Base-by-base conservation (phyloP, 1,140 invertebrate species). In the Trachelipus rathkii region DNA sequence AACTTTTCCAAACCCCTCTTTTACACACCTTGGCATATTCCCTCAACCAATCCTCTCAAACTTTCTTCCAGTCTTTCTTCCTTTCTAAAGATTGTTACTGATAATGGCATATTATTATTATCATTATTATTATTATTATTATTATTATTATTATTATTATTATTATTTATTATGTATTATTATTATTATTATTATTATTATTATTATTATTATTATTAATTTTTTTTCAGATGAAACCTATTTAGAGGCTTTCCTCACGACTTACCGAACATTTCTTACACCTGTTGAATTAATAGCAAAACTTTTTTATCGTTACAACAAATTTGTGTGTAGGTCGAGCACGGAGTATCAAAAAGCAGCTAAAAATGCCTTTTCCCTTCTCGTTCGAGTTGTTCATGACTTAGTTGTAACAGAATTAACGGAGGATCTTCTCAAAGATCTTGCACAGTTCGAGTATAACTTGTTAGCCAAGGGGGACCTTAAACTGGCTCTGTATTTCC, bases 221-320 rank as follows among this genome's bases (percentile, higher is more conserved):
- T 3, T 60, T 60, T 4, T 60, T 60, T 60, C 50, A 60, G 50
- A 60, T 60, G 50, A 19, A 13, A 60, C 50, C 50, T 60, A 60
- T 60, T 60, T 60, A 60, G 50, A 60, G 8, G 95, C 96, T 50
- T 99, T 98, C 86, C 89, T 98, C 79, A 95, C 95, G 24, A 98
- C 96, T 60, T 99, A 98, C 85, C 89, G 96, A 81, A 98, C 95
- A 75, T 97, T 98, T 86, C 91, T 98, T 82, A 87, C 92, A 69
- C 94, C 96, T n/a, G 85, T 91, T 74, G 92, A 93, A 78, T 87
- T 98, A 76, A 91, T 98, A 78, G 89, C 91, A 82, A 96, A 96
- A 85, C 86, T 98, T 60, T 90, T 95, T 81, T 90, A 91, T 84
- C 89, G 96, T 77, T 93, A 93, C 84, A 90, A 94, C 84, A 90